Evolutionary conservation across 2,888 invertebrate species (phyloP), one percentile per base, ranked within the genome.

Genomic region (Eutolmus rufibarbis): DNA sequence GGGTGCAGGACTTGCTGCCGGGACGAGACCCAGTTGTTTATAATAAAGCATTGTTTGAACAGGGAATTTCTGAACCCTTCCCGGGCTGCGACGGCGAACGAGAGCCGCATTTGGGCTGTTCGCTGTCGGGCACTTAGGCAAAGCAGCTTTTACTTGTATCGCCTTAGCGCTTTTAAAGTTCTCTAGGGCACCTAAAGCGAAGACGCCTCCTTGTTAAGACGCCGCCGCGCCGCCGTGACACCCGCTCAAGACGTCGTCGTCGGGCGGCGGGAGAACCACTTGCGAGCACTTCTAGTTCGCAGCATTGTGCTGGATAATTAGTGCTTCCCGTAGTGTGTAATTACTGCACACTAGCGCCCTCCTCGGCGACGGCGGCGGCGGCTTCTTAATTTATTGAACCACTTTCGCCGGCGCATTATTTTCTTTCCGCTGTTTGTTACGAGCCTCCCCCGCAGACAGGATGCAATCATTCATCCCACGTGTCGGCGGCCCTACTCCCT

Each of bases 301-400:
- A 79, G 43, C 51, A 79, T 79, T 34, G 79, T 46, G 28, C 16
- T 16, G 79, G 23, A 79, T 79, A 79, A 79, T 79, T 79, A 79
- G 79, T 51, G 51, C 51, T 79, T 79, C 79, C 51, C 56, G 31
- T 51, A 51, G 51, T 46, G 43, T 51, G 79, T 79, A 79, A 79
- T 79, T 79, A 51, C 79, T 51, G 31, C 51, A 23, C 79, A 79
- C 79, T 23, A 66, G 43, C 66, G 23, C 23, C 66, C 28, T 66
- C 28, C 16, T 79, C 46, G 23, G 28, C 28, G 46, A 7, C 46
- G 79, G 12, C 46, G 23, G 28, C 23, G 46, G n/a, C 46, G 79
- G 19, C 79, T 46, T 51, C n/a, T 79, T 79, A 79, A 79, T 79
- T 79, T 79, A 79, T 79, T 79, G 79, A 79, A 79, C 79, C 51